Conservation (phyloP, 2,888 invertebrate species). For the Drosophila borealis region DNA sequence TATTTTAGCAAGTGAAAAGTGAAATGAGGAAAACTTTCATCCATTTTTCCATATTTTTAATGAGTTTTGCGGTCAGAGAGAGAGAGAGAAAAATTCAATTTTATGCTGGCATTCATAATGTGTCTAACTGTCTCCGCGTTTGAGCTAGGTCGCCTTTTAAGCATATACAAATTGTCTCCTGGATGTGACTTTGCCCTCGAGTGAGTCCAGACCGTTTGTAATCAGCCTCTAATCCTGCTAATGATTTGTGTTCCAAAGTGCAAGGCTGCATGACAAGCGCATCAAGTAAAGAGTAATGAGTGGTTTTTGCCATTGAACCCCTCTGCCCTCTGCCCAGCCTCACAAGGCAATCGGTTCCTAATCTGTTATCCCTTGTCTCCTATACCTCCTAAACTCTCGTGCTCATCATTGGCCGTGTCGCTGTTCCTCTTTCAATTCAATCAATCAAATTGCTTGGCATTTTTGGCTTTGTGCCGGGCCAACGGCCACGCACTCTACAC, state of each 20-base stretch:
- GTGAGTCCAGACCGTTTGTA: constrained; percentile 18
- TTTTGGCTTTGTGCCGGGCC: constrained; percentile 38
- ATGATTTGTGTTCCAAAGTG: constrained; percentile 60
- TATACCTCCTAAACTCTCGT: constrained; percentile 4
- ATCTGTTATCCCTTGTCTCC: constrained; percentile 7
- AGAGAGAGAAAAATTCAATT: constrained; percentile 27
- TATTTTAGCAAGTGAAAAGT: constrained; percentile 7
- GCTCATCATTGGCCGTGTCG: constrained; percentile 36
- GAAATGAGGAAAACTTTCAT: background rate
- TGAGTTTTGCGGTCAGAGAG: constrained; percentile 47
- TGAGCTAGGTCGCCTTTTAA: constrained; percentile 35
- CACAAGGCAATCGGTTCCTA: background rate
- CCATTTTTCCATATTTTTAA: constrained; percentile 53
- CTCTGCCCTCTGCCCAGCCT: no score
- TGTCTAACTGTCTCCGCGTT: constrained; percentile 30
- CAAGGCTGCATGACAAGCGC: constrained; percentile 66
- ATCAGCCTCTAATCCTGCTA: constrained; percentile 55
- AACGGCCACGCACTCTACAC: background rate
- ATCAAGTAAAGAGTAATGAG: constrained; percentile 46
- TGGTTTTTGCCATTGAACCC: constrained; percentile 7
- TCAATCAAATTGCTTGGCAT: constrained; percentile 69
- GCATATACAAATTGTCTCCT: constrained; percentile 20
- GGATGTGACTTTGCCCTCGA: constrained; percentile 2
- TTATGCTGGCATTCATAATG: constrained; percentile 30
- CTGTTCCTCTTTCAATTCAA: constrained; percentile 64